Percentiles rank a stretch among this genome's conserved stretches.
Conservation (phyloP, 2,113 vertebrate genomes). For the Rhynchopsitta pachyrhyncha region DNA sequence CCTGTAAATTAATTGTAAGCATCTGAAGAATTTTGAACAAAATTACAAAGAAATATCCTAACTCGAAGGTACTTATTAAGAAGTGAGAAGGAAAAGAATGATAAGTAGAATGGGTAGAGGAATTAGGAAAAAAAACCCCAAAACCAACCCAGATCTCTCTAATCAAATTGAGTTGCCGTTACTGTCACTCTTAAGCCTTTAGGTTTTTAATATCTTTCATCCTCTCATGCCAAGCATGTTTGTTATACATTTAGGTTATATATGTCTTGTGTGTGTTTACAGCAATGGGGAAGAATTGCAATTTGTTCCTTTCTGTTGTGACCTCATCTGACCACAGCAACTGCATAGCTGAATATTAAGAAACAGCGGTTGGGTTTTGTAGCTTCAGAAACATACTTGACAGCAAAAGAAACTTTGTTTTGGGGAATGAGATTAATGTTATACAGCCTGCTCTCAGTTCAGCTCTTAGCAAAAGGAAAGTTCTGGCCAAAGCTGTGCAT, state of each 20-base stretch:
- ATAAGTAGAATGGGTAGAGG: neutral
- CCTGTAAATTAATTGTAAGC: conserved; percentile 49
- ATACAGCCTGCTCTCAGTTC: neutral
- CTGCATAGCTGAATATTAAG: neutral
- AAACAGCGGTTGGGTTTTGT: neutral
- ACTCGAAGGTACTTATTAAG: neutral
- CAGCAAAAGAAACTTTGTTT: neutral
- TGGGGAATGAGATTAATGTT: neutral
- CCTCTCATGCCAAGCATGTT: neutral
- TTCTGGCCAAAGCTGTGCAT: neutral
- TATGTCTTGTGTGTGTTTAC: neutral
- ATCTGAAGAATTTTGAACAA: conserved; percentile 57
- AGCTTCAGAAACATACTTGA: neutral
- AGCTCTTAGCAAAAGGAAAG: neutral
- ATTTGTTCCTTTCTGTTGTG: neutral
- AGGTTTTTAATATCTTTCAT: neutral
- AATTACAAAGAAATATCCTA: neutral
- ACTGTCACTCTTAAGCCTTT: neutral
- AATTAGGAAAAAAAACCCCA: neutral
- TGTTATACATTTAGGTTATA: neutral
- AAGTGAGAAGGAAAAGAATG: conserved; percentile 4
- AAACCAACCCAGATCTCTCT: neutral
- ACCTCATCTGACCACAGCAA: neutral
- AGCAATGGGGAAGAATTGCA: neutral
- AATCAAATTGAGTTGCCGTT: neutral